These are phyloP conservation scores for Willisornis vidua DNA, from an alignment of 2,113 vertebrate genomes.

Conservation along the genomic window DNA sequence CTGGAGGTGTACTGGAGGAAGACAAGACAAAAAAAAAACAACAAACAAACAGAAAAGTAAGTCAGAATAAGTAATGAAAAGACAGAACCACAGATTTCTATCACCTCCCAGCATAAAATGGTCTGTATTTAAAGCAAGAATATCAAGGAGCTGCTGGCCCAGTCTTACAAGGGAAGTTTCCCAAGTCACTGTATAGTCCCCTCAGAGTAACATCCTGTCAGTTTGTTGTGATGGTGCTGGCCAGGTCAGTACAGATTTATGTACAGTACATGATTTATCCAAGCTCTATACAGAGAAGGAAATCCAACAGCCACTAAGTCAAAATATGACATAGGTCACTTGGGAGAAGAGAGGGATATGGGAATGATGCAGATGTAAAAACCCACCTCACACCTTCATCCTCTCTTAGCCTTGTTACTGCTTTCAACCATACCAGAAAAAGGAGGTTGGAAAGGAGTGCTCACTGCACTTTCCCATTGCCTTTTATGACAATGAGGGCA, in stretches of 20 bases:
- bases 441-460: background rate
- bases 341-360: background rate
- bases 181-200: background rate
- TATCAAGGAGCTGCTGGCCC: background rate
- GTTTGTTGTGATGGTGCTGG: background rate
- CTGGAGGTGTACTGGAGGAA: conserved; percentile 94
- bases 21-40: conserved; percentile 28
- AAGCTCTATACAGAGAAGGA: background rate
- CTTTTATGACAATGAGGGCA: background rate
- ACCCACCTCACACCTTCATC: background rate
- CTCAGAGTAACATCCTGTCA: background rate
- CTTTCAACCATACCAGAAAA: conserved; percentile 9
- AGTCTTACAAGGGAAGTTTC: background rate
- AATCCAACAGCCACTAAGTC: background rate
- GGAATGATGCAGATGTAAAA: background rate
- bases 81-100: background rate
- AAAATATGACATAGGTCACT: background rate
- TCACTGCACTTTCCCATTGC: background rate
- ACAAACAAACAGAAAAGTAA: conserved; percentile 35
- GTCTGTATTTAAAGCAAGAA: background rate
- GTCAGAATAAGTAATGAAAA: background rate
- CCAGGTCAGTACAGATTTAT: background rate
- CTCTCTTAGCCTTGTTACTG: background rate
- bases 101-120: background rate
- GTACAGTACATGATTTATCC: background rate